Base-by-base conservation (phyloP, 2,888 invertebrate species). In the Thereva nobilitata region DNA sequence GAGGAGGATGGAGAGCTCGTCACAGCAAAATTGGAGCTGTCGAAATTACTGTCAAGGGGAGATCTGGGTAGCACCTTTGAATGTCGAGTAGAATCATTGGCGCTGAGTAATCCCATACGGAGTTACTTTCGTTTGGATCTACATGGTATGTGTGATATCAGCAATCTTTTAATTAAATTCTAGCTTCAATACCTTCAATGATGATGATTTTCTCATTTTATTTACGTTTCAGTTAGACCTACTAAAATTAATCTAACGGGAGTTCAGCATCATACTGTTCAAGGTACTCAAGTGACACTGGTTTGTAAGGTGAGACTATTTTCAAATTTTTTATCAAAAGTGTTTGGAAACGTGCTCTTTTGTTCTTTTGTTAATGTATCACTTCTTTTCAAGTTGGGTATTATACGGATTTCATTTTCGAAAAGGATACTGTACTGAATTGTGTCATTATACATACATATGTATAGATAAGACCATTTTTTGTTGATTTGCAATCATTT, bases 271-370 rank as follows among this genome's bases (percentile, higher is more conserved):
- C 90, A 93, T 78, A 91, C 91, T 38, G 88, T 90, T 6, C 90
- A 92, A 75, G 93, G 92, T 37, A 89, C 89, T 5, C 86, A 89
- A 74, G 89, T 95, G 64, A 86, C 89, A 64, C 85, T 95, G 70
- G 86, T 88, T 77, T 95, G 95, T 78, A 71, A 78, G 74, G 80
- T 81, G 76, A 79, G 79, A 77, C 23, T 23, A 23, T 23, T 23
- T 23, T 23, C 23, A 23, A 23, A 2, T 23, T 23, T 23, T 23
- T 23, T 23, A 23, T 23, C 23, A 23, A 23, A 23, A 23, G 23
- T 23, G 23, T 23, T 23, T 23, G 2, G 23, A 23, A 23, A 23
- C 23, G 23, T 23, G 23, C 23, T 23, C 23, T 23, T 23, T 23
- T 23, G 23, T 23, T 23, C 23, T 23, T 23, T 23, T 23, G 23